Conservation (phyloP, 2,797 vertebrate species). For the Phrynocephalus guinanensis region DNA sequence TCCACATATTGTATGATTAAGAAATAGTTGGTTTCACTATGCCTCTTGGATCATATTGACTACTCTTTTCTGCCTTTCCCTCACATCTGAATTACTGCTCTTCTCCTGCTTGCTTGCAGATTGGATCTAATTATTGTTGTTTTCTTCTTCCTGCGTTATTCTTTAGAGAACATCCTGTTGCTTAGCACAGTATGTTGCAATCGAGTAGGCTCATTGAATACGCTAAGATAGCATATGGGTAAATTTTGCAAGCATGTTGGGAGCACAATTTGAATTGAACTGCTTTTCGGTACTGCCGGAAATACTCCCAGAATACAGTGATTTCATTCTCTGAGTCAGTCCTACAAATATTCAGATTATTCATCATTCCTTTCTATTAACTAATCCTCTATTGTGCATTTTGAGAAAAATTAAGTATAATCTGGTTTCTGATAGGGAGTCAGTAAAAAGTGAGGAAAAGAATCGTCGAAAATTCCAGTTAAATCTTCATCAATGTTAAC, state of each 20-base stretch:
- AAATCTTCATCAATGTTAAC: constrained; percentile 20
- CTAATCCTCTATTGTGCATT: neutral
- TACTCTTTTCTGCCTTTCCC: too few relatives aligned
- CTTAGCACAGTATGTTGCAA: neutral
- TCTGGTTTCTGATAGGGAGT: neutral
- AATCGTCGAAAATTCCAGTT: neutral
- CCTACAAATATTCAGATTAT: neutral
- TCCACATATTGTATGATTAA: too few relatives aligned
- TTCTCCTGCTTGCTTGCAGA: too few relatives aligned
- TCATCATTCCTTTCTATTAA: neutral
- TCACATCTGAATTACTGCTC: too few relatives aligned
- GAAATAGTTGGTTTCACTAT: too few relatives aligned
- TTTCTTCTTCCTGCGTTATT: too few relatives aligned
- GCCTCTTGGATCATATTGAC: too few relatives aligned
- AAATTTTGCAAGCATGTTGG: neutral
- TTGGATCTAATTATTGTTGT: too few relatives aligned
- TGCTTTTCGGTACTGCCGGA: neutral
- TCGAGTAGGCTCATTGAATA: neutral
- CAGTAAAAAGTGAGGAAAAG: neutral
- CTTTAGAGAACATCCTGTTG: too few relatives aligned
- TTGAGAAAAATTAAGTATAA: neutral
- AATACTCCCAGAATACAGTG: neutral
- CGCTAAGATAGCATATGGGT: neutral
- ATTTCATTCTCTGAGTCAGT: neutral
- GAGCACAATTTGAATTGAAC: neutral